phyloP scores from a whole-genome alignment of 2,797 vertebrate species.

The Cossypha heuglini region DNA sequence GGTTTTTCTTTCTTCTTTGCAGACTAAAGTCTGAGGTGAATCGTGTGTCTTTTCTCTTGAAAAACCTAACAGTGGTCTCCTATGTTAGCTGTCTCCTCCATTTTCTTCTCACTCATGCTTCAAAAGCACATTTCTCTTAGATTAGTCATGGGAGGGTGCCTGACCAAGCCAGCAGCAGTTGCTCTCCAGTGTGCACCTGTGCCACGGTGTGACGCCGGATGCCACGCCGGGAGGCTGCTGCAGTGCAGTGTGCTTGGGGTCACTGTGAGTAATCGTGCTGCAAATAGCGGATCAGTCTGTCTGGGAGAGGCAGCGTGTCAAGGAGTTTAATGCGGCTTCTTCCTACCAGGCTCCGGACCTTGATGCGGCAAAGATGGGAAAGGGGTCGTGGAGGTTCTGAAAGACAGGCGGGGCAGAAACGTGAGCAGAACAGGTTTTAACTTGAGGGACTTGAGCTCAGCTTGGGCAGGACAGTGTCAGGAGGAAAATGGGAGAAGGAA shows the following conservation, averaged over 20 bases:
- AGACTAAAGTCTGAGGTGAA: constrained; percentile 12
- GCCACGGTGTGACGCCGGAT: neutral
- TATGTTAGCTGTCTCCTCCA: neutral
- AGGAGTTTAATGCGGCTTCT: constrained; percentile 81
- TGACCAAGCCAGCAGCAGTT: neutral
- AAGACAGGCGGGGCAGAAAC: constrained; percentile 13
- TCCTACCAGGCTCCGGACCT: constrained; percentile 83
- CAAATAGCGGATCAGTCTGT: constrained; percentile 85
- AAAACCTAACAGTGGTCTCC: neutral
- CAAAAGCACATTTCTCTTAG: neutral
- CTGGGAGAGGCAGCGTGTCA: constrained; percentile 84
- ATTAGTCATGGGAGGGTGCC: neutral
- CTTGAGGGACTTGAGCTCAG: neutral
- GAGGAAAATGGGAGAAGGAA: neutral
- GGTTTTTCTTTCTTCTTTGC: neutral
- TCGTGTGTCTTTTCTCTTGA: neutral
- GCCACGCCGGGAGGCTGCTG: neutral
- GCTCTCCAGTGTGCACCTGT: neutral
- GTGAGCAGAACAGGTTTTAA: neutral
- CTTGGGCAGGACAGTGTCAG: neutral
- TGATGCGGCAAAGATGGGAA: constrained; percentile 88
- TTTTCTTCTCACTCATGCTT: neutral
- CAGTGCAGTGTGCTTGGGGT: neutral
- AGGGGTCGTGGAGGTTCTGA: constrained; percentile 86
- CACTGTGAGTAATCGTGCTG: constrained; percentile 71